phyloP scores from a whole-genome alignment of 2,797 vertebrate genomes.

The Chromis chromis region DNA sequence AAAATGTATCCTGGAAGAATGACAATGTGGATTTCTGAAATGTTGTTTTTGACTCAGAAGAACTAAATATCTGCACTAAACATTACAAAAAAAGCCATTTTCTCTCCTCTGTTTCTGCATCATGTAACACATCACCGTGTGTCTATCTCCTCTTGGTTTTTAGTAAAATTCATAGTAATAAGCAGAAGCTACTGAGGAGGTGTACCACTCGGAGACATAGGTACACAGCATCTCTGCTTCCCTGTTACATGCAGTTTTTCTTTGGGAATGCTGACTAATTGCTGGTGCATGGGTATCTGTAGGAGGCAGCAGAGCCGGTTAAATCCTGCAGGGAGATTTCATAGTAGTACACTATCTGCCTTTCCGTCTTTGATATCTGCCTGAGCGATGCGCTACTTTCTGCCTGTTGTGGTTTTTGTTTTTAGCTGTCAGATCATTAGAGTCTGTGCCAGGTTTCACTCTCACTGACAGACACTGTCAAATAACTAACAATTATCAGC shows the following conservation, averaged over 20 bases:
- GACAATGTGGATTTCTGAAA: too few relatives aligned
- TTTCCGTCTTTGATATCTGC: conserved; percentile 76
- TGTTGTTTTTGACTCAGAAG: too few relatives aligned
- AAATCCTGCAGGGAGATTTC: conserved; percentile 59
- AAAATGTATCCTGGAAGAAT: too few relatives aligned
- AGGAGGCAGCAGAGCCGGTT: conserved; percentile 61
- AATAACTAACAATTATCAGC: conserved; percentile 26
- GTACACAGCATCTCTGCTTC: conserved; percentile 91
- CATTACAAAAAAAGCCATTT: conserved; percentile 18
- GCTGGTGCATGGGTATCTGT: conserved; percentile 90
- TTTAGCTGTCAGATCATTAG: conserved; percentile 34
- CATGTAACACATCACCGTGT: conserved; percentile 83
- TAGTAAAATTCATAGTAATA: conserved; percentile 97
- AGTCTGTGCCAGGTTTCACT: conserved; percentile 10
- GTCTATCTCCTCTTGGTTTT: conserved; percentile 91
- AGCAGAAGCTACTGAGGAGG: conserved; percentile 97
- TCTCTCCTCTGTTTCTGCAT: conserved; percentile 57
- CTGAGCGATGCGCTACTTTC: conserved; percentile 76
- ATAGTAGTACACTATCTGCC: conserved; percentile 48
- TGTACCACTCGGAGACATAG: conserved; percentile 94
- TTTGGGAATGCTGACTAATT: conserved; percentile 95
- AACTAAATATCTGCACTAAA: too few relatives aligned
- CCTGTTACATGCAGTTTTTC: conserved; percentile 83
- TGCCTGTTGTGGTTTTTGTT: conserved; percentile 86
- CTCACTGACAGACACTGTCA: conserved; percentile 12